A percentile compares a stretch with the other conserved stretches of the same genome.
These are phyloP conservation scores for Xiphydria camelus DNA, from an alignment of 2,888 invertebrate genomes.

Conservation along the genomic window DNA sequence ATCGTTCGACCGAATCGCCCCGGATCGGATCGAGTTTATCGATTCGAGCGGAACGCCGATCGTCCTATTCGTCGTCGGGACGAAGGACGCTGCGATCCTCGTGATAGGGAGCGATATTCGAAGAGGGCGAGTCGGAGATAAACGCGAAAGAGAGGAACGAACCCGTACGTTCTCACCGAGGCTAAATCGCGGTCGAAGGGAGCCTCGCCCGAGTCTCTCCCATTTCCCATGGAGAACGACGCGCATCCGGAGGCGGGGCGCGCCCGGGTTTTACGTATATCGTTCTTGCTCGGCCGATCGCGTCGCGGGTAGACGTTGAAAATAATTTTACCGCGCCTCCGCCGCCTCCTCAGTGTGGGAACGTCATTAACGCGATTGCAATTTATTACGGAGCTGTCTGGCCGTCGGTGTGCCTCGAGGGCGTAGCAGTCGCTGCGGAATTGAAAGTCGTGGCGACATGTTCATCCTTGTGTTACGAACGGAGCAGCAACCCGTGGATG, in stretches of 20 bases:
- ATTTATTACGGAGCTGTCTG: conserved; percentile 52
- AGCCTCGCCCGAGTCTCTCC: too few relatives aligned
- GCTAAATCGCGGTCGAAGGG: too few relatives aligned
- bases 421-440: conserved; percentile 29
- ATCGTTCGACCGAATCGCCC: too few relatives aligned
- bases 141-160: too few relatives aligned
- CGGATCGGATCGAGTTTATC: too few relatives aligned
- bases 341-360: conserved; percentile 20
- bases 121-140: too few relatives aligned
- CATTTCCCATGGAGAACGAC: neutral
- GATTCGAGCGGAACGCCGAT: too few relatives aligned
- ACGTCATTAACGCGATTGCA: conserved; percentile 52
- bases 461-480: conserved; percentile 5
- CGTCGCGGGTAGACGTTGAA: neutral
- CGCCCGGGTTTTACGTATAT: neutral
- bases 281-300: neutral
- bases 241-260: neutral
- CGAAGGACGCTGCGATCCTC: too few relatives aligned
- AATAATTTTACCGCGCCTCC: conserved; percentile 3
- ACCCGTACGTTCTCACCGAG: too few relatives aligned
- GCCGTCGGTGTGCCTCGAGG: conserved; percentile 40
- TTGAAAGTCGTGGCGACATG: conserved; percentile 21
- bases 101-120: too few relatives aligned
- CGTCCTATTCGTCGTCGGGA: too few relatives aligned
- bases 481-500: conserved; percentile 16